Percentiles rank a stretch among this genome's conserved stretches.
Conservation (phyloP, 2,797 vertebrate genomes). For the Gallinago solitaria region DNA sequence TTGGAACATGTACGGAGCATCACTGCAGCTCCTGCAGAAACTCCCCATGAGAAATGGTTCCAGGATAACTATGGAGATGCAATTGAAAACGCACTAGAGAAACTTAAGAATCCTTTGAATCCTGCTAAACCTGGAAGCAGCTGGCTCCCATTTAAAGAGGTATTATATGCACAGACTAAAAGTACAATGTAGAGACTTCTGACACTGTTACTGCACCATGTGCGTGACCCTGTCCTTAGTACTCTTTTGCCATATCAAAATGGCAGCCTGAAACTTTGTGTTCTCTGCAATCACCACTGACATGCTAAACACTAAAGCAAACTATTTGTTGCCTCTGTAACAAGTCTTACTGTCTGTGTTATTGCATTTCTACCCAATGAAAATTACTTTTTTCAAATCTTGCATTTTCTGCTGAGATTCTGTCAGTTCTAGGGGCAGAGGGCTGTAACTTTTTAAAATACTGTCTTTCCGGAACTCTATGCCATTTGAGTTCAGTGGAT, state of each 20-base stretch:
- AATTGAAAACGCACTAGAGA: conserved; percentile 89
- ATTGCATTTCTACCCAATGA: neutral
- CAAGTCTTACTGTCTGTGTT: neutral
- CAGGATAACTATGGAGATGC: conserved; percentile 95
- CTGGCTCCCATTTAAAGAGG: conserved; percentile 98
- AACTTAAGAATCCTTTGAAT: conserved; percentile 90
- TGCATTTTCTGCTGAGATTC: neutral
- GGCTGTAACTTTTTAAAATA: neutral
- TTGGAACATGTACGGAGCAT: conserved; percentile 96
- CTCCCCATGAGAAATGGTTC: conserved; percentile 98
- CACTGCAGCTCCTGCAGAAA: conserved; percentile 91
- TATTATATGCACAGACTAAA: conserved; percentile 18
- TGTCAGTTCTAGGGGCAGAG: neutral
- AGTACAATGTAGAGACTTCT: neutral
- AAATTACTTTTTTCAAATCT: neutral
- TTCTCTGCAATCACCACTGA: neutral
- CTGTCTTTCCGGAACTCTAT: neutral
- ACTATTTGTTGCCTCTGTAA: neutral
- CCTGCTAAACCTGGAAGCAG: conserved; percentile 96
- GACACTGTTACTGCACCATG: neutral
- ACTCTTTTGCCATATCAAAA: neutral
- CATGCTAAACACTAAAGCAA: neutral
- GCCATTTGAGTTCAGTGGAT: neutral
- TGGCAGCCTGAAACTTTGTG: neutral
- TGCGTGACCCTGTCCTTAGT: neutral